Percentiles rank a stretch among this genome's conserved stretches.
Conservation (phyloP, 2,113 vertebrate genomes). For the Platichthys stellatus region DNA sequence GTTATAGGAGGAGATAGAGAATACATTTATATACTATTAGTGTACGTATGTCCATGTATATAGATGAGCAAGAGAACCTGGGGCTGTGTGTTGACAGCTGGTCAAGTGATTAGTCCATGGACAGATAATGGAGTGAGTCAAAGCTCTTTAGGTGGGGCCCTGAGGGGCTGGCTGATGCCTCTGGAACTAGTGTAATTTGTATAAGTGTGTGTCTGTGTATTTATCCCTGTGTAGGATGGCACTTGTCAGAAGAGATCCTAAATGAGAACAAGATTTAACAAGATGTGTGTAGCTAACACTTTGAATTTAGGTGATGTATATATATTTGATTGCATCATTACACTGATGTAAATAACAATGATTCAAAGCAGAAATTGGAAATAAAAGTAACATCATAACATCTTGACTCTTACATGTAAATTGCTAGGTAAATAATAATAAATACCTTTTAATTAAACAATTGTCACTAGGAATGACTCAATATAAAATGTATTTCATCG, state of each 20-base stretch:
- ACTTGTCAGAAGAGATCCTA: constrained; percentile 18
- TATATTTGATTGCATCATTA: too few relatives aligned
- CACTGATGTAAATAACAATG: too few relatives aligned
- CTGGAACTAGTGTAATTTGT: constrained; percentile 26
- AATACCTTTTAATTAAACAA: too few relatives aligned
- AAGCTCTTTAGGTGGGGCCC: constrained; percentile 75
- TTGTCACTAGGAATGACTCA: too few relatives aligned
- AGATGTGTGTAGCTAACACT: neutral
- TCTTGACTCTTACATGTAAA: neutral
- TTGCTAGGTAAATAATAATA: too few relatives aligned
- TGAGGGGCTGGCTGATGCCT: constrained; percentile 58
- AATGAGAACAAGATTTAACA: constrained; percentile 31
- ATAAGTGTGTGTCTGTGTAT: constrained; percentile 27
- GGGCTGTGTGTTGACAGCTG: constrained; percentile 80
- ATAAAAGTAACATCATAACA: neutral
- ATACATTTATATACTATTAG: neutral
- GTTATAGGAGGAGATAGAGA: neutral
- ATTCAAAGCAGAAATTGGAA: too few relatives aligned
- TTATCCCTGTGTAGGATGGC: neutral
- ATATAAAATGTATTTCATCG: too few relatives aligned
- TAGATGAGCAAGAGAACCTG: constrained; percentile 22
- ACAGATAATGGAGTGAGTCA: constrained; percentile 74
- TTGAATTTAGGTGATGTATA: too few relatives aligned
- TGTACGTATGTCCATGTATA: constrained; percentile 4
- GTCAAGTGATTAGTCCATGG: constrained; percentile 75